phyloP scores from a whole-genome alignment of 1,140 invertebrate species.

The Drosophila auraria region DNA sequence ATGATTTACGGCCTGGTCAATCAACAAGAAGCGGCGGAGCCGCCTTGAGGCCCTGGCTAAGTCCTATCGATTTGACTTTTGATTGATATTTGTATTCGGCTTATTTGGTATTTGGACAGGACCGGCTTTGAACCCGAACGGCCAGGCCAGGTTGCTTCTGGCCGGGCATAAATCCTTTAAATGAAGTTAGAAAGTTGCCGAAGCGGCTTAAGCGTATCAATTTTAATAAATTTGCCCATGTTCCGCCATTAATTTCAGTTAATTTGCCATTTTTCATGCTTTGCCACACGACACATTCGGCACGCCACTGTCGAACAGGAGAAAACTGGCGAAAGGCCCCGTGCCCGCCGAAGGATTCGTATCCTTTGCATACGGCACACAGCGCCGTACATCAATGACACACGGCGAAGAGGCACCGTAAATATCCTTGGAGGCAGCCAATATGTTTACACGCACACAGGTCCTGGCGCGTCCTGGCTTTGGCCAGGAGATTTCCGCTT shows the following conservation, averaged over 20 bases:
- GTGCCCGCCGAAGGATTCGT: constrained; percentile 5
- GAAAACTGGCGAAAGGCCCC: background rate
- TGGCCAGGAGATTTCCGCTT: constrained; percentile 39
- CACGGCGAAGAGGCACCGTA: constrained; percentile 61
- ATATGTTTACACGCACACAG: constrained; percentile 81
- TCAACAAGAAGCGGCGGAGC: constrained; percentile 36
- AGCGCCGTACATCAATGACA: constrained; percentile 77
- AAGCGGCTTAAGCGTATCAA: constrained; percentile 64
- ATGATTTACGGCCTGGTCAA: constrained; percentile 67
- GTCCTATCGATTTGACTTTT: constrained; percentile 80
- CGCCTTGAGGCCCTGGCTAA: constrained; percentile 50
- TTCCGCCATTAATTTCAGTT: constrained; percentile 79
- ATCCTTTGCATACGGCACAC: constrained; percentile 65
- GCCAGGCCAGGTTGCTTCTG: constrained; percentile 37
- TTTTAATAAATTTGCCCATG: constrained; percentile 80
- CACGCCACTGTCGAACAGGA: constrained; percentile 17
- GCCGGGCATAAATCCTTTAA: constrained; percentile 68
- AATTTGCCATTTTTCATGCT: constrained; percentile 82
- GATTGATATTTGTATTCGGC: constrained; percentile 69
- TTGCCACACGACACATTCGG: constrained; percentile 61
- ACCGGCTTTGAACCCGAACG: background rate
- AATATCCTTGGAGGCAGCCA: constrained; percentile 74
- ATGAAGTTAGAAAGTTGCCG: constrained; percentile 76
- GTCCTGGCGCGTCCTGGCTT: constrained; percentile 10
- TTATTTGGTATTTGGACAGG: constrained; percentile 45